Percentiles rank a stretch among this genome's conserved stretches.
Conservation (phyloP, 2,888 invertebrate species). For the Synanthedon myopaeformis region DNA sequence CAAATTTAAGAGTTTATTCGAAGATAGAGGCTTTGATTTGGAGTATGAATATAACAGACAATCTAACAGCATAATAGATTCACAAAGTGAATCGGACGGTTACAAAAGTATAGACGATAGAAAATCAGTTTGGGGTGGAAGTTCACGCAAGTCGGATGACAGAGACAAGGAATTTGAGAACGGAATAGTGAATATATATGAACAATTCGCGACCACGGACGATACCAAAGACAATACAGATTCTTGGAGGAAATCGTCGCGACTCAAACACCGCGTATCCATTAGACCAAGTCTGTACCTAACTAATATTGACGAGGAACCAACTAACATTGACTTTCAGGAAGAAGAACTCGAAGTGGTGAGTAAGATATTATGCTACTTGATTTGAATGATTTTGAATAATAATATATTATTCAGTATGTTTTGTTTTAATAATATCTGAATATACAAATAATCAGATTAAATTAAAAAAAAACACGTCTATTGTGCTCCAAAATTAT, state of each 20-base stretch:
- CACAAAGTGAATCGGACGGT: slow-evolving; percentile 24
- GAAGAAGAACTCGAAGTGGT: slow-evolving; percentile 45
- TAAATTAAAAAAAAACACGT: too few relatives aligned
- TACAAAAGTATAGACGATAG: slow-evolving; percentile 35
- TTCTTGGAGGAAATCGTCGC: slow-evolving; percentile 27
- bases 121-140: slow-evolving; percentile 12
- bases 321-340: slow-evolving; percentile 24
- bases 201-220: slow-evolving; percentile 52
- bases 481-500: too few relatives aligned
- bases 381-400: too few relatives aligned
- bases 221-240: slow-evolving; percentile 31
- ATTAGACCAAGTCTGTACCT: slow-evolving; percentile 52
- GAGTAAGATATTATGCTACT: slow-evolving; percentile 16
- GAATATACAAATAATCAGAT: too few relatives aligned
- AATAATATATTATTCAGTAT: not conserved
- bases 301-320: slow-evolving; percentile 55
- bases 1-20: slow-evolving; percentile 50
- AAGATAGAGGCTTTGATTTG: slow-evolving; percentile 57
- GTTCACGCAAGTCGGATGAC: slow-evolving; percentile 14
- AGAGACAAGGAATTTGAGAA: slow-evolving; percentile 30
- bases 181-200: slow-evolving; percentile 50
- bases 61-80: slow-evolving; percentile 24
- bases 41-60: slow-evolving; percentile 41
- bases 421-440: too few relatives aligned
- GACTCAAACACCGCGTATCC: slow-evolving; percentile 42